Base-by-base conservation (phyloP, 1,140 invertebrate genomes). In the Camponotus vicinus region DNA sequence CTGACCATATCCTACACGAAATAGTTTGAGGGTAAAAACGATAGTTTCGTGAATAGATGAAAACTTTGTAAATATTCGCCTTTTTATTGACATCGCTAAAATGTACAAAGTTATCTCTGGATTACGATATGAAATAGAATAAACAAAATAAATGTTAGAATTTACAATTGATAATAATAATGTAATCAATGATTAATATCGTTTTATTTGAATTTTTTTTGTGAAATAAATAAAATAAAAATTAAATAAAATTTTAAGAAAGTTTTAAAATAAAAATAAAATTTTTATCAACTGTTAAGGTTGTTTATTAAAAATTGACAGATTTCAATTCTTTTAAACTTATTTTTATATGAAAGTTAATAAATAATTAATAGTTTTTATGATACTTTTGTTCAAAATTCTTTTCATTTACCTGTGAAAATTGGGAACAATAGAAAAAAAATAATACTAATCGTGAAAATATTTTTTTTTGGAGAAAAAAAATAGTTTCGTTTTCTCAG, bases 21-120 rank as follows among this genome's bases (percentile, higher is more conserved):
- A 75, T 45, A 63, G 21, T 27, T 82, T 34, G 37, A 45, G 40
- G 11, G n/a, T 45, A 73, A 82, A 83, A 64, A 75, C 27, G 40
- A 49, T 15, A 71, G 18, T 71, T 77, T 88, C 71, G 55, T 64
- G 59, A 63, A 57, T 55, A n/a, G 15, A 59, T 21, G 69, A 79
- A 88, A 85, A 88, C 86, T 70, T 49, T 27, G 49, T 55, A 55
- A 55, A 27, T 40, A 49, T 63, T 52, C 34, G n/a, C 1, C 69
- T 34, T 37, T 40, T 73, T 37, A 40, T 73, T 49, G 37, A 61
- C 52, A 27, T 59, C 61, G n/a, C 71, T 61, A 15, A 34, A 49
- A 40, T 59, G 13, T n/a, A 42, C 40, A 11, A 57, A 37, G 4
- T 11, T 21, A 15, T 40, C 1, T 52, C 49, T 52, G 13, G 59